phyloP scores from a whole-genome alignment of 2,113 vertebrate species.

The Phylloscopus whistleri region DNA sequence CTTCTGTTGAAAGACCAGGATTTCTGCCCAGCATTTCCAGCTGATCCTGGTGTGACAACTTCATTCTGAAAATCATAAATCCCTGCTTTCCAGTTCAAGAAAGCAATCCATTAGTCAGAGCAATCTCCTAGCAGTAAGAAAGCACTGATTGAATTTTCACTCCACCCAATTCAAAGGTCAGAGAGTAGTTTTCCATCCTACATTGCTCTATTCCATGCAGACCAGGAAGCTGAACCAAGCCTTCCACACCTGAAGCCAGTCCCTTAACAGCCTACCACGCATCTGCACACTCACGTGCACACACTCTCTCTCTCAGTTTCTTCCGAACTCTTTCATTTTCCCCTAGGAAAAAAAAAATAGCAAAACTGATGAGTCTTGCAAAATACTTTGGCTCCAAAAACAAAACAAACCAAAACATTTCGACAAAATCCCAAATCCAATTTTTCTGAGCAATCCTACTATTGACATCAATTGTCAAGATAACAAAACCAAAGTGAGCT shows the following conservation, averaged over 20 bases:
- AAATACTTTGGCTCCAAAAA: not conserved
- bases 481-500: not conserved
- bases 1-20: not conserved
- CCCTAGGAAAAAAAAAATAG: not conserved
- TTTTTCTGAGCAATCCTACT: not conserved
- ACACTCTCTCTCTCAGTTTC: not conserved
- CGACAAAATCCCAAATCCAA: not conserved
- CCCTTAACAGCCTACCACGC: not conserved
- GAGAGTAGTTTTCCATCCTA: constrained; percentile 49
- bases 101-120: constrained; percentile 43
- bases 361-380: constrained; percentile 2
- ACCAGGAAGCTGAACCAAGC: constrained; percentile 35
- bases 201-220: not conserved
- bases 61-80: constrained; percentile 21
- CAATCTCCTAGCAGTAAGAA: constrained; percentile 13
- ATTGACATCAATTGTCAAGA: not conserved
- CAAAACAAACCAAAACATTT: not conserved
- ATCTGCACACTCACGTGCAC: not conserved
- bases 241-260: not conserved
- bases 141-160: constrained; percentile 36
- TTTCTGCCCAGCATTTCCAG: not conserved
- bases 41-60: not conserved
- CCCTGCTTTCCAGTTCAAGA: not conserved
- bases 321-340: not conserved
- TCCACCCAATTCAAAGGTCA: constrained; percentile 64